These are phyloP conservation scores for Sylvilagus floridanus DNA, from an alignment of 2,797 vertebrate genomes.

Conservation along the genomic window DNA sequence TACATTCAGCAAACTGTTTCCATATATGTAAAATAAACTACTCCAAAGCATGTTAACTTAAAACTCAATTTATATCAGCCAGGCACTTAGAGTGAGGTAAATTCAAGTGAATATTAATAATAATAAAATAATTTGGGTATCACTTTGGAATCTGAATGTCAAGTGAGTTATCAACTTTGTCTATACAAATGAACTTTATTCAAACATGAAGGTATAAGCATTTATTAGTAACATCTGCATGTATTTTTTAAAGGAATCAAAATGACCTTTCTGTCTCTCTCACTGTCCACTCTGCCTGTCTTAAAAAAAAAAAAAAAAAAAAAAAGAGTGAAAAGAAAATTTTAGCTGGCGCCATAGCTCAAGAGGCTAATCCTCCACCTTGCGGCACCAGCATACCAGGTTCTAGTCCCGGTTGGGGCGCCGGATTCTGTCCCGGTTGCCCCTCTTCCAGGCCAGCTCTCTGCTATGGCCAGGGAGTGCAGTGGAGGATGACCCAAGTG, in stretches of 20 bases:
- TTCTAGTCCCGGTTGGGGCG: no score
- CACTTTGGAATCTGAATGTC: slow-evolving; percentile 34
- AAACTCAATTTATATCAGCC: background rate
- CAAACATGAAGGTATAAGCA: background rate
- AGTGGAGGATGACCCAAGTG: no score
- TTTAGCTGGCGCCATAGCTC: no score
- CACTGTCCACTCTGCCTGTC: no score
- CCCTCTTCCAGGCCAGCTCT: no score
- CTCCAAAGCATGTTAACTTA: background rate
- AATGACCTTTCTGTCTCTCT: background rate
- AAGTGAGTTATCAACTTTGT: background rate
- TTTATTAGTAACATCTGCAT: slow-evolving; percentile 19
- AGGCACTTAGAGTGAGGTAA: slow-evolving; percentile 23
- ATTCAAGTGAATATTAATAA: slow-evolving; percentile 30
- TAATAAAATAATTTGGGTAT: background rate
- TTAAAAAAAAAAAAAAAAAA: no score
- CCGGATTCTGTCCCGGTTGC: no score
- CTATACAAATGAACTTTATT: slow-evolving; percentile 2
- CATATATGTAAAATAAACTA: background rate
- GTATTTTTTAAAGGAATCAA: slow-evolving; percentile 12
- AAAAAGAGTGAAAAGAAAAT: no score
- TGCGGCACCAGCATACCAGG: no score
- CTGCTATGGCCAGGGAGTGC: no score
- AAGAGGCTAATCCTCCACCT: no score
- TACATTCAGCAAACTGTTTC: slow-evolving; percentile 4